These are phyloP conservation scores for Cremastinae sp. DNA, from an alignment of 2,888 invertebrate genomes.

Conservation along the genomic window DNA sequence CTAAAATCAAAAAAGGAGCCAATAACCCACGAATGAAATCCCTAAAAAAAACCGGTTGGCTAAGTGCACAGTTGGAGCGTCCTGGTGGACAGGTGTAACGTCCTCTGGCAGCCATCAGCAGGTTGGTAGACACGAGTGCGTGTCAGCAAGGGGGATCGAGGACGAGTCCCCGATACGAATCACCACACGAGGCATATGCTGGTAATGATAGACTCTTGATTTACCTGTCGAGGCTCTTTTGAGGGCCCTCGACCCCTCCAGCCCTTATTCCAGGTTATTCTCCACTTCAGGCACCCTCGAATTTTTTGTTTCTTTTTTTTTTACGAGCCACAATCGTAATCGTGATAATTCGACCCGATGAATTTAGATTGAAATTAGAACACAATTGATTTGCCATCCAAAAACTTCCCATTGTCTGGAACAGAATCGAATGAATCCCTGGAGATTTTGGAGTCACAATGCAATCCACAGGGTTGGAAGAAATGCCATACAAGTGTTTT, in stretches of 20 bases:
- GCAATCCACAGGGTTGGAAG: no score
- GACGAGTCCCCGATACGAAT: slow-evolving; percentile 74
- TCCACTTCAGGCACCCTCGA: slow-evolving; percentile 53
- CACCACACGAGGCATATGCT: slow-evolving; percentile 78
- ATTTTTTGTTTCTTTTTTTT: no score
- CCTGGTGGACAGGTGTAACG: slow-evolving; percentile 22
- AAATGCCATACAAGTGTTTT: no score
- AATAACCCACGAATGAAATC: no score
- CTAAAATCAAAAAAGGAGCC: no score
- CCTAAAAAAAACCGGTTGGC: not conserved
- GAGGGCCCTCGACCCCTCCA: slow-evolving; percentile 34
- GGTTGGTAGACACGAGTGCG: not conserved
- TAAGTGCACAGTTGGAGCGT: not conserved
- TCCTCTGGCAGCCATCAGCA: slow-evolving; percentile 9
- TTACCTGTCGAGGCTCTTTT: slow-evolving; percentile 71
- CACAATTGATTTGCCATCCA: not conserved
- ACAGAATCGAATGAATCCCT: no score
- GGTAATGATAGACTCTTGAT: slow-evolving; percentile 79
- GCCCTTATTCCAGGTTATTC: no score
- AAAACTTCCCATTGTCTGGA: no score
- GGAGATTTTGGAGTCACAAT: no score
- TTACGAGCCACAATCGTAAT: slow-evolving; percentile 17
- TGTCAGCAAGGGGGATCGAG: slow-evolving; percentile 32
- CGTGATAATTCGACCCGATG: not conserved
- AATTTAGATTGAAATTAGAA: slow-evolving; percentile 6